Base-by-base conservation (phyloP, 92 coral and sea anemone species). In the Phenganax marumi region DNA sequence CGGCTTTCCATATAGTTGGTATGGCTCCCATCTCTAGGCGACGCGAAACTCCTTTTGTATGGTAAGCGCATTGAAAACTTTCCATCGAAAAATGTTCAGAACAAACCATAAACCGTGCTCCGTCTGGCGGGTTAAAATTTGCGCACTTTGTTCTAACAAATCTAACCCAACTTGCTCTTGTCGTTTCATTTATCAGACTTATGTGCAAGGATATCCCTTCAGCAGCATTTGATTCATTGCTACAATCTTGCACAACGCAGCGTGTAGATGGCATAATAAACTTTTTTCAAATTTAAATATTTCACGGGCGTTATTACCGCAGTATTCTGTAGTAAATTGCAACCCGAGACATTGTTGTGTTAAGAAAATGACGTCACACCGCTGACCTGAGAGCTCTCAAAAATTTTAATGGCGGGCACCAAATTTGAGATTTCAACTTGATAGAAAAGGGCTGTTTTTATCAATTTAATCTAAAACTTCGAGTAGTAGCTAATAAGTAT, bases 221-320 rank as follows among this genome's bases (percentile, higher is more conserved):
- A 48, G 9, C 9, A 0, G 53, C 12, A 48, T 72, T 56, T 17
- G 77, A 17, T 46, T 11, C 23, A 48, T 72, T 72, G 24, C 55
- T 72, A 19, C 56, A 72, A 24, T 50, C 77, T 49, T 72, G 77
- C 77, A 72, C 77, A 24, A 72, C 56, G 12, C 77, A 72, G 55
- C 56, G 77, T 46, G 77, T 46, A 18, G 77, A 72, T 19, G 77
- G 77, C 56, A 46, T 72, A 13, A 50, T 72, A 48, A 46, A 50
- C 43, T 33, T 33, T 33, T 33, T 33, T 33, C 43, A 4, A 33
- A 33, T 33, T 33, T 33, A 33, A 33, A 33, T 33, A 33, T 33
- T 33, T 33, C 43, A 33, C 43, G 43, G 1, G 43, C 43, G 43
- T 33, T 33, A 33, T 33, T 33, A 33, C 43, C 43, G 43, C 4